A percentile compares a stretch with the other conserved stretches of the same genome.
Conservation (phyloP, 1,140 invertebrate species). For the Plectrocnemia conspersa region DNA sequence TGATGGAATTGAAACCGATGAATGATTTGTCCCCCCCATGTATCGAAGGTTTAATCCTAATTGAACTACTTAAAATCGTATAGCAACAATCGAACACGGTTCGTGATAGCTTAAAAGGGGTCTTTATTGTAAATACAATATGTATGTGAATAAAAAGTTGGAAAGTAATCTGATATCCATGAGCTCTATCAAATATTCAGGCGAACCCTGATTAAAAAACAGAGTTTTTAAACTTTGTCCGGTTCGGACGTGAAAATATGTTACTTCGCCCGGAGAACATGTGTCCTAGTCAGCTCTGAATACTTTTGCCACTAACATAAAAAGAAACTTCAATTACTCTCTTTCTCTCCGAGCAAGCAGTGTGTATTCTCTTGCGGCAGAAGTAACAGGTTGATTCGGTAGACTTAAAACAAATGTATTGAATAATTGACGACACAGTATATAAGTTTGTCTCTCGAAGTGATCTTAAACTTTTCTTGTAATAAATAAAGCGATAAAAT, state of each 20-base stretch:
- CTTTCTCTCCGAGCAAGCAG: neutral
- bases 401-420: too few relatives aligned
- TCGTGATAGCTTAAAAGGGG: too few relatives aligned
- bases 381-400: slow-evolving; percentile 13
- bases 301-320: slow-evolving; percentile 1
- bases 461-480: too few relatives aligned
- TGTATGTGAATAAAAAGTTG: too few relatives aligned
- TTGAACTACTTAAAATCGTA: too few relatives aligned
- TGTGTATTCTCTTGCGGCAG: slow-evolving; percentile 3
- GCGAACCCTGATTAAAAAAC: slow-evolving; percentile 27
- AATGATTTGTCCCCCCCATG: neutral
- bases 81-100: too few relatives aligned
- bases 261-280: slow-evolving; percentile 13
- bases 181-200: slow-evolving; percentile 6
- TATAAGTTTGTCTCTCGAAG: too few relatives aligned
- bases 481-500: too few relatives aligned
- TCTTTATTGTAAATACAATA: too few relatives aligned
- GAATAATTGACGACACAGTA: too few relatives aligned
- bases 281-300: slow-evolving; percentile 7
- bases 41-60: too few relatives aligned
- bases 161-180: slow-evolving; percentile 15
- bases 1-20: neutral
- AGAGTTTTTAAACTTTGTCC: slow-evolving; percentile 11
- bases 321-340: slow-evolving; percentile 19
- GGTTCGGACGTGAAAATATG: slow-evolving; percentile 22